A percentile compares a stretch with the other conserved stretches of the same genome.
phyloP scores from a whole-genome alignment of 2,113 vertebrate species.

The Isurus oxyrinchus region DNA sequence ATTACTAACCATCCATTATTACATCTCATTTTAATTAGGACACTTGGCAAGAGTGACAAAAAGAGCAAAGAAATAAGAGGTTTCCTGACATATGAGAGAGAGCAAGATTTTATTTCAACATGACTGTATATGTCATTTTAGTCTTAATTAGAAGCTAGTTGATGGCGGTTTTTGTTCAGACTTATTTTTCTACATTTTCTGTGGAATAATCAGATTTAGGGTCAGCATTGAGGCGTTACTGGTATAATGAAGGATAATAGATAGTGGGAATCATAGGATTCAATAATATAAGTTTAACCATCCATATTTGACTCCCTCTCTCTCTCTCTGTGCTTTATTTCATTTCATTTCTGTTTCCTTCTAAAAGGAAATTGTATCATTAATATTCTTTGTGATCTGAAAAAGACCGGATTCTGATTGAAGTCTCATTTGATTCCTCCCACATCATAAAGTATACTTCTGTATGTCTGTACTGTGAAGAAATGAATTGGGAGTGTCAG shows the following conservation, averaged over 20 bases:
- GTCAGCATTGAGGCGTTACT: not conserved
- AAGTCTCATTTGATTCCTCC: slow-evolving; percentile 22
- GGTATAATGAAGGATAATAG: not conserved
- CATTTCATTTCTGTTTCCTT: not conserved
- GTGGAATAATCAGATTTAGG: not conserved
- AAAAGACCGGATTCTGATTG: slow-evolving; percentile 12
- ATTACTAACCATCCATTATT: not conserved
- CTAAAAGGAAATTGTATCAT: not conserved
- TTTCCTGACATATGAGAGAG: not conserved
- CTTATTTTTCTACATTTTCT: not conserved
- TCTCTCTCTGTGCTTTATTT: not conserved
- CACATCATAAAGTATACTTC: slow-evolving; percentile 33
- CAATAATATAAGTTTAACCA: not conserved
- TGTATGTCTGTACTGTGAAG: slow-evolving; percentile 1
- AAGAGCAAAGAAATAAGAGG: not conserved
- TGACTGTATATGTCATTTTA: not conserved
- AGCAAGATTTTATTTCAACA: not conserved
- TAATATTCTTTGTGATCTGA: slow-evolving; percentile 30
- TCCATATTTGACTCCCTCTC: not conserved
- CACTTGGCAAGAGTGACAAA: slow-evolving; percentile 3
- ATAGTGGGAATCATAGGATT: not conserved
- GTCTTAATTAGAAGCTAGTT: slow-evolving; percentile 23
- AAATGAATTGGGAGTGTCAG: slow-evolving; percentile 13
- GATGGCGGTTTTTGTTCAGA: not conserved
- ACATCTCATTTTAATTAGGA: slow-evolving; percentile 23